Evolutionary conservation across 2,797 vertebrate genomes (phyloP).

Genomic region (Acanthopagrus latus): DNA sequence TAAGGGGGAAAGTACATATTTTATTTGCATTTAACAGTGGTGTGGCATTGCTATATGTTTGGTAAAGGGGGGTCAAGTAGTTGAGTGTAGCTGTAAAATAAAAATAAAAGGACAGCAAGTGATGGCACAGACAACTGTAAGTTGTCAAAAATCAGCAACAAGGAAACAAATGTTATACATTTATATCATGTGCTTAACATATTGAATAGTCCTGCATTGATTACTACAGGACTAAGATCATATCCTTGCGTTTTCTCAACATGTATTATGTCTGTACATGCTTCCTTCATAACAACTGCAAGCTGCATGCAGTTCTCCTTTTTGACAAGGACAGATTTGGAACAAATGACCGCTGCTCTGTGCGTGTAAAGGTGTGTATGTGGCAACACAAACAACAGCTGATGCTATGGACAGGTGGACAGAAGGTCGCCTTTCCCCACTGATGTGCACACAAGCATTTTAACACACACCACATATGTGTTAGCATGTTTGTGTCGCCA

Average conservation of each 20-base stretch:
- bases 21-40: slow-evolving; percentile 9
- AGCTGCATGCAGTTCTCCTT: slow-evolving; percentile 58
- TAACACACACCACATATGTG: slow-evolving; percentile 40
- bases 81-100: background rate
- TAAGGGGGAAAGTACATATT: background rate
- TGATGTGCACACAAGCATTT: slow-evolving; percentile 41
- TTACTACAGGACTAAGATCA: background rate
- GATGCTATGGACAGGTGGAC: slow-evolving; percentile 72
- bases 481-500: slow-evolving; percentile 16
- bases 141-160: background rate
- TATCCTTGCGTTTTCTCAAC: background rate
- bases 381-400: slow-evolving; percentile 68
- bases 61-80: slow-evolving; percentile 6
- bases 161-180: background rate
- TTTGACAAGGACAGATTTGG: slow-evolving; percentile 48
- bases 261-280: background rate
- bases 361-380: slow-evolving; percentile 30
- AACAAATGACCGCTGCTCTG: slow-evolving; percentile 61
- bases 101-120: background rate
- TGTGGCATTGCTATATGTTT: slow-evolving; percentile 19
- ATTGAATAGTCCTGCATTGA: background rate
- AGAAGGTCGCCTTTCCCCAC: slow-evolving; percentile 57
- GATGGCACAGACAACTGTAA: background rate
- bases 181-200: too few species aligned
- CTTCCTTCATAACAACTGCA: slow-evolving; percentile 22